Base-by-base conservation (phyloP, 37 sponge, comb jelly and placozoan genomes). In the Tethya wilhelma region DNA sequence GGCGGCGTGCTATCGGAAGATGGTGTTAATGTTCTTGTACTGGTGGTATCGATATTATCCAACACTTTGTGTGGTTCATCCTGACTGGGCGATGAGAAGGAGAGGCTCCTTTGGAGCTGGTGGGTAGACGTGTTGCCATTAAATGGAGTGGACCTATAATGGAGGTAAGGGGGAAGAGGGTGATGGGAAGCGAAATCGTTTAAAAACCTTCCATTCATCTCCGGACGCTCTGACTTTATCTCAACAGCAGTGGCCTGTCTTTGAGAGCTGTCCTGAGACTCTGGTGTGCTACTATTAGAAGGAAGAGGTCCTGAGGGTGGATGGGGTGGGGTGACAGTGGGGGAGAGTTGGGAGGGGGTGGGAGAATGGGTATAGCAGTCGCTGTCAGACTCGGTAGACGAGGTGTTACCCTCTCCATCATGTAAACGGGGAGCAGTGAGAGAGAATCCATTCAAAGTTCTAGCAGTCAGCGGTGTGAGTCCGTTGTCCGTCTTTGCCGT, bases 371-470 rank as follows among this genome's bases (percentile, higher is more conserved):
- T 38, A 28, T 60, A 81, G 78, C 75, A 81, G 36, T 82, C 87
- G 28, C 87, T 87, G 75, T 87, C 87, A 9, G 87, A 81, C 30
- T 87, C 87, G n/a, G 87, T 81, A 2, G 53, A 71, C 0, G 77
- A 60, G 2, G 79, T 55, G 8, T 65, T 64, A 17, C 55, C 38
- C 20, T 42, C 59, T 38, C 55, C 41, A 56, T 80, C 80, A 6
- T 80, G 80, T 20, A 67, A 42, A 25, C 57, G 77, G 64, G 44
- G 46, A 63, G 73, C 32, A 44, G 17, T 66, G 49, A 34, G 38
- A 2, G 31, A 23, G 56, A 66, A 78, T n/a, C 78, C 78, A 64
- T 78, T 78, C 26, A 57, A 65, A 4, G 46, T 64, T 37, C 36
- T 31, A 4, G 22, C 38, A 66, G 4, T 66, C 59, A 58, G 59